These are phyloP conservation scores for Sycophaga agraensis DNA, from an alignment of 1,140 invertebrate genomes.

Conservation along the genomic window DNA sequence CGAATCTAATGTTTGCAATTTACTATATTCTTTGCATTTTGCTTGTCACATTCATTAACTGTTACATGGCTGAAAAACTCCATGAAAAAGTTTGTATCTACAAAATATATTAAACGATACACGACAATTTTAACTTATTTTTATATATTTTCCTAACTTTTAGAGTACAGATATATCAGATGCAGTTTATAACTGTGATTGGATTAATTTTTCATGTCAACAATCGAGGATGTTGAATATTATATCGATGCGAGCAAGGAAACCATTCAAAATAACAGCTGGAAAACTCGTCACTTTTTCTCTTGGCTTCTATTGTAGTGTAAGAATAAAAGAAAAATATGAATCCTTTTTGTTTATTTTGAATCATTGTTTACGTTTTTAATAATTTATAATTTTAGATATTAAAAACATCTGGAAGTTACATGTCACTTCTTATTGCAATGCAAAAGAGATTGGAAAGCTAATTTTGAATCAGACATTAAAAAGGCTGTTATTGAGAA, in stretches of 20 bases:
- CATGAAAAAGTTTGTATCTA: too few relatives aligned
- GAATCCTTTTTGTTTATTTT: too few relatives aligned
- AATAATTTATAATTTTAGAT: slow-evolving; percentile 28
- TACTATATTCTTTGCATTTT: slow-evolving; percentile 15
- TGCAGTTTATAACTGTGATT: slow-evolving; percentile 16
- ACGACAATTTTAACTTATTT: too few relatives aligned
- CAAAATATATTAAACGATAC: too few relatives aligned
- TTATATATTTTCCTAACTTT: too few relatives aligned
- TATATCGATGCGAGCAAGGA: slow-evolving; percentile 4
- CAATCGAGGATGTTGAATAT: slow-evolving; percentile 6
- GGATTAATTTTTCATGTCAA: slow-evolving; percentile 11
- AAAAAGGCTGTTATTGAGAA: too few relatives aligned
- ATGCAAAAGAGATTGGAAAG: neutral
- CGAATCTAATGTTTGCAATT: slow-evolving; percentile 11
- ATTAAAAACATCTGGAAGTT: slow-evolving; percentile 38
- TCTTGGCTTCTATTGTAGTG: neutral
- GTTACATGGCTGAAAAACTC: slow-evolving; percentile 18
- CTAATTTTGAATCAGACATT: too few relatives aligned
- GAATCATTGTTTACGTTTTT: neutral
- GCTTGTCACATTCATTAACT: slow-evolving; percentile 17
- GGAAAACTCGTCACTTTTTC: slow-evolving; percentile 20
- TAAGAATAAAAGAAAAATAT: neutral
- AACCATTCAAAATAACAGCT: slow-evolving; percentile 21
- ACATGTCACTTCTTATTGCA: slow-evolving; percentile 32
- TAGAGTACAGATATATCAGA: slow-evolving; percentile 12